phyloP scores from a whole-genome alignment of 2,113 vertebrate genomes.

The Urocitellus parryii region DNA sequence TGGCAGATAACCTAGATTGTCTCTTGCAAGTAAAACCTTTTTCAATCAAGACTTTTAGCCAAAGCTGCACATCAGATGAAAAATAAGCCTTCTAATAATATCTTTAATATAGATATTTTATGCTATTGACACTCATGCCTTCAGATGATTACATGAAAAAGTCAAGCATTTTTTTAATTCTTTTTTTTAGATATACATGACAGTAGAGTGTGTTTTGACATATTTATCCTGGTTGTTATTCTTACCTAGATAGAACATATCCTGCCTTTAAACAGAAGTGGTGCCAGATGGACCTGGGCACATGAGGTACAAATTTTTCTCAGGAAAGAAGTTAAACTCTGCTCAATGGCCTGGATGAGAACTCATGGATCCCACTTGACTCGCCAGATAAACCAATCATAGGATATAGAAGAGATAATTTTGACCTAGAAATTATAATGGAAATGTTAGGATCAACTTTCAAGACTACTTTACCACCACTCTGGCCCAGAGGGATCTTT shows the following conservation, averaged over 20 bases:
- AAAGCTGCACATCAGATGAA: background rate
- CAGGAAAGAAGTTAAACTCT: slow-evolving; percentile 41
- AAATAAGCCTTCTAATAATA: background rate
- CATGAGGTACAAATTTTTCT: slow-evolving; percentile 17
- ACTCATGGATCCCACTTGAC: background rate
- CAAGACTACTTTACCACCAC: background rate
- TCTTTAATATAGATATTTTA: background rate
- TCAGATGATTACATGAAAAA: background rate
- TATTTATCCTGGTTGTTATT: background rate
- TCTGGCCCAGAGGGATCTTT: background rate
- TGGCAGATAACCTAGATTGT: background rate
- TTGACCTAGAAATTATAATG: background rate
- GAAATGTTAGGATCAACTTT: background rate
- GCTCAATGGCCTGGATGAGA: background rate
- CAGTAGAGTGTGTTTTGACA: no score
- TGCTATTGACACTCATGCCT: slow-evolving; percentile 32
- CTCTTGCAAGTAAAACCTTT: background rate
- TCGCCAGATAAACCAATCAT: background rate
- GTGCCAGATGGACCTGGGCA: background rate
- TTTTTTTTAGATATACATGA: no score
- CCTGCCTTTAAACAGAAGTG: slow-evolving; percentile 29
- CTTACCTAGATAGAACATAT: slow-evolving; percentile 39
- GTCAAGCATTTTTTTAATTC: background rate
- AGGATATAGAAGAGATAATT: background rate
- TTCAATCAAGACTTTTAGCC: background rate